These are phyloP conservation scores for Dichetophora obliterata DNA, from an alignment of 2,888 invertebrate species.

Conservation along the genomic window DNA sequence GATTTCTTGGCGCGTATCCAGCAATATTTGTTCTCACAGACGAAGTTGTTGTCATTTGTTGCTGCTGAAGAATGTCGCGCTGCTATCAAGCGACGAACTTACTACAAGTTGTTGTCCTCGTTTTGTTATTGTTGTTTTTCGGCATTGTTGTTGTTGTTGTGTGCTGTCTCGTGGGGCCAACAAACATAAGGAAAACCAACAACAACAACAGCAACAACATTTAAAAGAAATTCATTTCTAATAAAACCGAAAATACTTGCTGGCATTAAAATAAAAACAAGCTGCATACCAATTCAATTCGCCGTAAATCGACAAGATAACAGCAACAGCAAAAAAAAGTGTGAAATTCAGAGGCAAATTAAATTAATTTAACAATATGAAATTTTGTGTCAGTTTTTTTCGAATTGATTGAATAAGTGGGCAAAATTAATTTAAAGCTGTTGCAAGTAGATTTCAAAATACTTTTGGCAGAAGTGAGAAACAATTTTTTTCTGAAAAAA, in stretches of 20 bases:
- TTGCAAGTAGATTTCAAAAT: not conserved
- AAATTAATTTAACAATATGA: conserved; percentile 19
- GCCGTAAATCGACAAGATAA: conserved; percentile 10
- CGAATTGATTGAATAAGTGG: conserved; percentile 5
- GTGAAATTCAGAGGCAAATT: conserved; percentile 12
- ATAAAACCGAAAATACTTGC: conserved; percentile 5
- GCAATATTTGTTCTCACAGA: conserved; percentile 7
- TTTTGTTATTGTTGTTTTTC: conserved; percentile 15
- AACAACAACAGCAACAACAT: not conserved
- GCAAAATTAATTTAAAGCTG: not conserved
- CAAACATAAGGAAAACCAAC: not conserved
- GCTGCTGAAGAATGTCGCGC: conserved; percentile 25
- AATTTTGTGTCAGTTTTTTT: not conserved
- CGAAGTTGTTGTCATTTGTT: conserved; percentile 4
- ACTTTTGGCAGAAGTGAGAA: no score
- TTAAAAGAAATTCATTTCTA: conserved; percentile 24
- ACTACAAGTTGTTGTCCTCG: conserved; percentile 34
- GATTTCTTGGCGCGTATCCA: conserved; percentile 32
- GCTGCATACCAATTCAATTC: conserved; percentile 25
- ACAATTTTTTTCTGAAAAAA: no score
- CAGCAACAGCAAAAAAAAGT: conserved; percentile 1
- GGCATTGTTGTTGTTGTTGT: not conserved
- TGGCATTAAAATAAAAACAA: not conserved
- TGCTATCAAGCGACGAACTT: conserved; percentile 16
- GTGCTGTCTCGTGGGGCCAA: no score